Base-by-base conservation (phyloP, 2,797 vertebrate genomes). In the Notamacropus eugenii region DNA sequence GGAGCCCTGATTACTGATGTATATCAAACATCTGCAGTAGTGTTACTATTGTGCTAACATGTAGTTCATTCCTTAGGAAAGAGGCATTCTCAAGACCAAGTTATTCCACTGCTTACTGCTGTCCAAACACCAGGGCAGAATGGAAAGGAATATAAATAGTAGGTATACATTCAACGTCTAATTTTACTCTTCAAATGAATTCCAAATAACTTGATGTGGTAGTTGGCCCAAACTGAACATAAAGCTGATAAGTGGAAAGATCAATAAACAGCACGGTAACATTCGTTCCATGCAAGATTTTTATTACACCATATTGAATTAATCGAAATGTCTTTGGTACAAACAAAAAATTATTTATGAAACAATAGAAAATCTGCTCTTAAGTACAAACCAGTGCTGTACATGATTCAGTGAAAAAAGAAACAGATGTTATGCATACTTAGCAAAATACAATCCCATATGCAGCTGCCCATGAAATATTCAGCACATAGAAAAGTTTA, bases 351-450 rank as follows among this genome's bases (percentile, higher is more conserved):
- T 97, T 97, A 98, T 97, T 98, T 98, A 97, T 98, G 97, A 98
- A 98, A 98, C 97, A 98, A 98, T 97, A 98, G 96, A 98, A 98
- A 97, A 96, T 98, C 97, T 98, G 98, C 94, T 98, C 92, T 95
- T 93, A 96, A 97, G 94, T 92, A 95, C 56, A 87, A 93, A 96
- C 95, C 93, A 90, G 54, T 46, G 92, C 90, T 94, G 94, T 93
- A 95, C 56, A 97, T 95, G 93, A 97, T 95, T 98, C 97, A 98
- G 93, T 97, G 95, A 96, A 97, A 98, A 97, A 97, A 96, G 96
- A 98, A 98, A 94, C 98, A 98, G 97, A 98, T 98, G 98, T 98
- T 98, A 94, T 93, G 92, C 97, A 98, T 97, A 96, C 92, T 97
- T 97, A 87, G 96, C 94, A 95, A 87, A 97, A 95, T 95, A 95